phyloP scores from a whole-genome alignment of 2,797 vertebrate genomes.

The Natrix natrix region DNA sequence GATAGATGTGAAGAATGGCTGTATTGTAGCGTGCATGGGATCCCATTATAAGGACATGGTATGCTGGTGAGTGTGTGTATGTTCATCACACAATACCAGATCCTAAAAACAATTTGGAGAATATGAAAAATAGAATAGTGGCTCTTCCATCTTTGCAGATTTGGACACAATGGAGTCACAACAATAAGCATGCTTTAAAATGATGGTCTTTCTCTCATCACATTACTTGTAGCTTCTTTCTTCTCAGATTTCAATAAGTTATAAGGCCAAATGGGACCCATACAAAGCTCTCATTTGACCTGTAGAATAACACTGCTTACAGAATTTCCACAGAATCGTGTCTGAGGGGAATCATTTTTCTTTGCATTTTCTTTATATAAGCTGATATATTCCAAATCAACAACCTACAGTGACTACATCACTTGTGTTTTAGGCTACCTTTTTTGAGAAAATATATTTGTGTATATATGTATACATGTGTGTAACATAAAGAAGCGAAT shows the following conservation, averaged over 20 bases:
- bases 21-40: neutral
- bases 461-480: neutral
- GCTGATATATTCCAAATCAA: neutral
- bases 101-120: neutral
- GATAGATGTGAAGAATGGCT: neutral
- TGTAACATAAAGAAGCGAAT: neutral
- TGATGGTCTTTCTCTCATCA: neutral
- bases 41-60: neutral
- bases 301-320: conserved; percentile 3
- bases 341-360: conserved; percentile 18
- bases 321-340: conserved; percentile 5
- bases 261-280: neutral
- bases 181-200: conserved; percentile 17
- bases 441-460: conserved; percentile 3
- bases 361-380: neutral
- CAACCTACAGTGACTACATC: neutral
- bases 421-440: neutral
- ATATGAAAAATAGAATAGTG: neutral
- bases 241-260: conserved; percentile 4
- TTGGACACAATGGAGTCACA: conserved; percentile 1
- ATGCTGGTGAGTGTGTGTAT: neutral
- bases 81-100: neutral
- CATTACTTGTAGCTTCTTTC: neutral
- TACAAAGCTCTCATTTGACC: conserved; percentile 4
- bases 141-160: neutral